These are phyloP conservation scores for Drosophila mimica DNA, from an alignment of 2,888 invertebrate species.

Conservation along the genomic window DNA sequence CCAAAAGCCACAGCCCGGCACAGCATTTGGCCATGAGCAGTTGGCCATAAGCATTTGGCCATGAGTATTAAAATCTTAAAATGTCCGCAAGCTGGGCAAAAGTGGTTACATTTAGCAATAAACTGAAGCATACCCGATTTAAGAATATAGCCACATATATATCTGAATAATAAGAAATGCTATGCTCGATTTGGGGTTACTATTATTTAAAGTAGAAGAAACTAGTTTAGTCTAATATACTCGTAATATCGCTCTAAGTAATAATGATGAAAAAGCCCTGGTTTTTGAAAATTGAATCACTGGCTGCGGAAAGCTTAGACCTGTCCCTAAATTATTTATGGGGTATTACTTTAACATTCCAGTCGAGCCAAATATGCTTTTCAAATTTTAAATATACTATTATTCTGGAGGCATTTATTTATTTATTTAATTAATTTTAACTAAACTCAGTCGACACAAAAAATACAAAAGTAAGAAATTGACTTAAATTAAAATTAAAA, in stretches of 20 bases:
- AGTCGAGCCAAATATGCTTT: background rate
- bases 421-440: no score
- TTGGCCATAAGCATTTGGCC: constrained; percentile 14
- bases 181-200: background rate
- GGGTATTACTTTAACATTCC: background rate
- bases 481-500: no score
- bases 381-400: background rate
- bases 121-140: background rate
- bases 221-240: background rate
- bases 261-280: background rate
- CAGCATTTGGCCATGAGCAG: constrained; percentile 21
- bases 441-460: no score
- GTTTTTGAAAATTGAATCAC: background rate
- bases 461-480: no score
- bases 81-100: constrained; percentile 5
- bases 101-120: constrained; percentile 1
- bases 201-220: background rate
- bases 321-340: background rate
- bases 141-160: background rate
- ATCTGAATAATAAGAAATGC: background rate
- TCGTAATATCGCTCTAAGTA: background rate
- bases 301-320: background rate
- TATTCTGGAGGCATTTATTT: background rate
- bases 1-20: constrained; percentile 7
- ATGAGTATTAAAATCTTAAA: constrained; percentile 13